Percentiles rank a stretch among this genome's conserved stretches.
Conservation (phyloP, 2,888 invertebrate species). For the Erebia ligea region DNA sequence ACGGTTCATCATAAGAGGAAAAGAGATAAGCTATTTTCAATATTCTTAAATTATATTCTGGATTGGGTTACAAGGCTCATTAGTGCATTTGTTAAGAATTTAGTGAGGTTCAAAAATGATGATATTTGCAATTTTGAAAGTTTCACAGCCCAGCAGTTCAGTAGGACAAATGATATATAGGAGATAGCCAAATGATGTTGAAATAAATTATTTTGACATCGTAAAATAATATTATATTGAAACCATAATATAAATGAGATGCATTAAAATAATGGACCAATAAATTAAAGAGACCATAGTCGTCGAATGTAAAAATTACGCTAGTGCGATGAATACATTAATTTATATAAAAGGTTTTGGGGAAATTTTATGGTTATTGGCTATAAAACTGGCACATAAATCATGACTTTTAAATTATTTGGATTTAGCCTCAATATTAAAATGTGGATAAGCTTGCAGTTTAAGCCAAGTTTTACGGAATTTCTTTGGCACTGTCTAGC, state of each 20-base stretch:
- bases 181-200: neutral
- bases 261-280: constrained; percentile 26
- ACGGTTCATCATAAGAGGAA: too few species aligned
- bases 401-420: constrained; percentile 26
- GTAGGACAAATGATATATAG: too few species aligned
- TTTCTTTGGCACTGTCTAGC: constrained; percentile 2
- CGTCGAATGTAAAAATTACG: constrained; percentile 26
- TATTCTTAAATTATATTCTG: too few species aligned
- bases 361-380: constrained; percentile 42
- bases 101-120: too few species aligned
- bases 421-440: constrained; percentile 20
- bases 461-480: constrained; percentile 18
- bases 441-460: constrained; percentile 1
- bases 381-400: constrained; percentile 41
- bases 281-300: constrained; percentile 24
- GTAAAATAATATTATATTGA: constrained; percentile 16
- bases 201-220: constrained; percentile 8
- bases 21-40: too few species aligned
- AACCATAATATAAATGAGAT: constrained; percentile 21
- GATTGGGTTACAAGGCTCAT: too few species aligned
- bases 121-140: neutral
- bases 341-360: constrained; percentile 55
- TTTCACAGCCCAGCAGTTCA: neutral
- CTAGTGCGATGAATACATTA: constrained; percentile 51
- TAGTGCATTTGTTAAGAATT: too few species aligned